phyloP scores from a whole-genome alignment of 64 coral and sea anemone species.

The Porites lutea region DNA sequence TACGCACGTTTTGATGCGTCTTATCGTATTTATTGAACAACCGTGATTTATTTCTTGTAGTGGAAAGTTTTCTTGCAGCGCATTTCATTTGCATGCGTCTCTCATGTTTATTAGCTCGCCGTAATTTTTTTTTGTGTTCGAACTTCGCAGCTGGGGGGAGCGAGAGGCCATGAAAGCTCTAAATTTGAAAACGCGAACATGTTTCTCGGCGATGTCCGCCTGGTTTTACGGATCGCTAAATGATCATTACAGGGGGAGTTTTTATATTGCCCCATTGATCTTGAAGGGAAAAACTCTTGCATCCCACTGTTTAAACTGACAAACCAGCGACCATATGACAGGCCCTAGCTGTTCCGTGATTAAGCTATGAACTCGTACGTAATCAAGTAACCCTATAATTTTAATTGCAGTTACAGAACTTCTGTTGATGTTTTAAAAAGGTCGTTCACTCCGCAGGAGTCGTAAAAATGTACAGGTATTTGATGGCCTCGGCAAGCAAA shows the following conservation, averaged over 20 bases:
- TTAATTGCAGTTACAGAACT: slow-evolving; percentile 75
- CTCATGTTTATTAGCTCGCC: slow-evolving; percentile 66
- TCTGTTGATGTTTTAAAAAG: slow-evolving; percentile 67
- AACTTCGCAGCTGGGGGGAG: slow-evolving; percentile 79
- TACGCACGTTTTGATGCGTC: background rate
- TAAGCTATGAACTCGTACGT: slow-evolving; percentile 7
- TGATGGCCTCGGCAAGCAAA: slow-evolving; percentile 32
- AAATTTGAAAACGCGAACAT: slow-evolving; percentile 86
- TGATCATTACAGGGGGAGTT: background rate
- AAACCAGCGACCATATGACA: slow-evolving; percentile 16
- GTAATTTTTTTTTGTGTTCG: slow-evolving; percentile 88
- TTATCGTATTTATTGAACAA: slow-evolving; percentile 49
- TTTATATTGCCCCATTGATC: background rate
- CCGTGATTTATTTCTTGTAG: slow-evolving; percentile 48
- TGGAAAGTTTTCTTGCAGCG: slow-evolving; percentile 39
- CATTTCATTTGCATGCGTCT: slow-evolving; percentile 69
- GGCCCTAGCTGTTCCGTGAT: slow-evolving; percentile 21
- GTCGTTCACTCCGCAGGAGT: slow-evolving; percentile 29
- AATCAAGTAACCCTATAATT: slow-evolving; percentile 79
- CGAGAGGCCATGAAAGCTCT: slow-evolving; percentile 48
- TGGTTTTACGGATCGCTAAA: background rate
- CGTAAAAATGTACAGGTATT: slow-evolving; percentile 23
- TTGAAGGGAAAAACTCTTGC: background rate
- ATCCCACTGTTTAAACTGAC: background rate
- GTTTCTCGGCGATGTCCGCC: slow-evolving; percentile 25